Percentiles rank a stretch among this genome's conserved stretches.
Conservation (phyloP, 2,888 invertebrate genomes). For the Amblyjoppa proteus region DNA sequence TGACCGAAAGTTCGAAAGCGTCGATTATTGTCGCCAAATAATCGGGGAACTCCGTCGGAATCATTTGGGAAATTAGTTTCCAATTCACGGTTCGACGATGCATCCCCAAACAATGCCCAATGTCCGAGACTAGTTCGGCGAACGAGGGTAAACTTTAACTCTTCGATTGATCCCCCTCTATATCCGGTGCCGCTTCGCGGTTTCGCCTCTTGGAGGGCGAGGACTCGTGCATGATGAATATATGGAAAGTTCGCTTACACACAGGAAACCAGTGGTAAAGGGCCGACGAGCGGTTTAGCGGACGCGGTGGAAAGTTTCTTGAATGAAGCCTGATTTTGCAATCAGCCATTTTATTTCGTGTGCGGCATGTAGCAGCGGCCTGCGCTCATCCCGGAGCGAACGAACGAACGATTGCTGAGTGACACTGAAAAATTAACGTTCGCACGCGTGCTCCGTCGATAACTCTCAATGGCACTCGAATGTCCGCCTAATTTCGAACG, state of each 20-base stretch:
- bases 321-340: conserved; percentile 24
- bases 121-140: conserved; percentile 6
- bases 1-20: neutral
- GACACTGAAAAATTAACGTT: neutral
- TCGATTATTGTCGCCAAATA: neutral
- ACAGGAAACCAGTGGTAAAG: conserved; percentile 5
- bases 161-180: neutral
- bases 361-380: neutral
- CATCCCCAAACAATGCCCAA: neutral
- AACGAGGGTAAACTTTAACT: neutral
- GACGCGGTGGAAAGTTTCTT: neutral
- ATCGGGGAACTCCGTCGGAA: neutral
- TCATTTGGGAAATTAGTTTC: conserved; percentile 17
- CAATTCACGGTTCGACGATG: neutral
- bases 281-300: neutral
- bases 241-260: conserved; percentile 7
- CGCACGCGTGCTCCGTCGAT: neutral
- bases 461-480: neutral
- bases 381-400: neutral
- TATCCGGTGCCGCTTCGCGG: neutral
- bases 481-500: neutral
- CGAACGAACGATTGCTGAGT: neutral
- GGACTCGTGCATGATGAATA: neutral
- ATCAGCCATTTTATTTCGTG: conserved; percentile 1
- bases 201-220: neutral